Evolutionary conservation across 2,797 vertebrate genomes (phyloP).

Genomic region (Crenichthys baileyi): DNA sequence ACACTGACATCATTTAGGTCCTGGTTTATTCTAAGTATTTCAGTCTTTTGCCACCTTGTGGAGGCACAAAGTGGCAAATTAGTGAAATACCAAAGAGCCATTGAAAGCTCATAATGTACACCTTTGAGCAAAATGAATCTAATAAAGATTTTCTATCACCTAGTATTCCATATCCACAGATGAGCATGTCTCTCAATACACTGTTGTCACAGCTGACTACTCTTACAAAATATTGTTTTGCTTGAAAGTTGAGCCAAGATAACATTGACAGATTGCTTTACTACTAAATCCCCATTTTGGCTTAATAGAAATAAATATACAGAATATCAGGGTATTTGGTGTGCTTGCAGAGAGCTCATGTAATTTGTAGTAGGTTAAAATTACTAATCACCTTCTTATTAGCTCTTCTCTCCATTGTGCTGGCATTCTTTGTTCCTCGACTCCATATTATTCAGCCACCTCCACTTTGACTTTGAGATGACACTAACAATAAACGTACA

Average conservation of each 20-base stretch:
- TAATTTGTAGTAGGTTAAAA: conserved; percentile 43
- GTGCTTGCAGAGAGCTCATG: conserved; percentile 17
- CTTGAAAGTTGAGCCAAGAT: conserved; percentile 9
- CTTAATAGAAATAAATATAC: conserved; percentile 1
- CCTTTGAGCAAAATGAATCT: background rate
- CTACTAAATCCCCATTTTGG: conserved; percentile 4
- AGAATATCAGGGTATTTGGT: conserved; percentile 2
- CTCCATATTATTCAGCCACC: conserved; percentile 60
- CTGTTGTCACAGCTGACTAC: background rate
- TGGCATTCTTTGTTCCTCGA: conserved; percentile 59
- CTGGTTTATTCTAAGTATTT: background rate
- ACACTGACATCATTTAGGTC: background rate
- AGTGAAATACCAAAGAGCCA: background rate
- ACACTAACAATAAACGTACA: conserved; percentile 56
- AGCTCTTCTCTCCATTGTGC: conserved; percentile 55
- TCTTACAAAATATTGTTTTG: background rate
- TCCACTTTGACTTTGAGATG: conserved; percentile 76
- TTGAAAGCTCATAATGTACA: background rate
- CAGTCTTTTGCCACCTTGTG: background rate
- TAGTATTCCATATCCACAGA: background rate
- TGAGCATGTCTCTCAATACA: background rate
- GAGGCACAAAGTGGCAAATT: background rate
- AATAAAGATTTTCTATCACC: background rate
- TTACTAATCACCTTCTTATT: conserved; percentile 58
- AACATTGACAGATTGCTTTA: background rate